Evolutionary conservation across 2,113 vertebrate genomes (phyloP), one percentile per base, ranked within the genome.

Genomic region (Scomber scombrus): DNA sequence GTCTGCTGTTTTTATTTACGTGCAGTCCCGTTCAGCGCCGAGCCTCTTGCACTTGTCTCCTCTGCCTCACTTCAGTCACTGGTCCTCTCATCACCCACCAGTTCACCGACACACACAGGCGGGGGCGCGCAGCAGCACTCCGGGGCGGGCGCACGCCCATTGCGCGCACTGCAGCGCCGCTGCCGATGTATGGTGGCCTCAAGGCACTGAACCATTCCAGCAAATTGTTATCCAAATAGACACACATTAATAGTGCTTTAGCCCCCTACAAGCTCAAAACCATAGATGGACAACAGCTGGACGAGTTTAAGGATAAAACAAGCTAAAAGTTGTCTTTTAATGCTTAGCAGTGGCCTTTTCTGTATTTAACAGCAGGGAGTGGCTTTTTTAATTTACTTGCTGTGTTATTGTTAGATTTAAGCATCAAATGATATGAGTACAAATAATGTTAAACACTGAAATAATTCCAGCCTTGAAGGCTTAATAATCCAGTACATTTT

Each of bases 161-260:
- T 81, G 66, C 78, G 75, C 80, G 89, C 86, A 66, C 89, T 70
- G 88, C 92, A 92, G 93, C 86, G 90, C 89, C 90, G 82, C 82
- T 58, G 69, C 80, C 67, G 71, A 57, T 34, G 69, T 51, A 79
- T 69, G 84, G 89, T 87, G 89, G 87, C 88, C 82, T 74, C 21
- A 18, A 82, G 78, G 74, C 82, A 81, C 45, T 65, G 68, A 89
- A 60, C 51, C 61, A 46, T 45, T 80, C 71, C 15, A 16, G 34
- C 45, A 79, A 82, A 89, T 23, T 66, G 64, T 67, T 73, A 72
- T 67, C 62, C 43, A 78, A 75, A 81, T 55, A 83, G n/a, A 66
- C 64, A 73, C 64, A 73, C 50, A 4, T n/a, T 64, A 58, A 70
- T 52, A 34, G 54, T 43, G 15, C 18, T 85, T 71, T 29, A 67